These are phyloP conservation scores for Pantherophis guttatus DNA, from an alignment of 2,113 vertebrate species.

Conservation along the genomic window DNA sequence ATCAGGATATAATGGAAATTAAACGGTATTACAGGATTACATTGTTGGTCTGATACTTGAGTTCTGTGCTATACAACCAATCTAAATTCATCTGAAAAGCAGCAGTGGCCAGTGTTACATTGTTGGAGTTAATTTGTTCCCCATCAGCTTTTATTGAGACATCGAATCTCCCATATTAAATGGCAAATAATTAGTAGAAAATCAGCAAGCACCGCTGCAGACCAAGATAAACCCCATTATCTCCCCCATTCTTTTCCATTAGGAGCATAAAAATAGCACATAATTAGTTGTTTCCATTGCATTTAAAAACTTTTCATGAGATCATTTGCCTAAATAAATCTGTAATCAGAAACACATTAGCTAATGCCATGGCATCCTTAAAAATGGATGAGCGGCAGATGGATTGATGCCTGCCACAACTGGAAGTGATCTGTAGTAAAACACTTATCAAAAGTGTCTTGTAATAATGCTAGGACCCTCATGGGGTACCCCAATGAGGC, in stretches of 20 bases:
- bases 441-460: background rate
- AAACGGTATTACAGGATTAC: background rate
- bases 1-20: background rate
- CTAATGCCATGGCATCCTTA: constrained; percentile 2
- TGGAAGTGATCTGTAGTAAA: constrained; percentile 2
- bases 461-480: background rate
- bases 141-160: constrained; percentile 26
- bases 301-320: constrained; percentile 50
- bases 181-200: constrained; percentile 37
- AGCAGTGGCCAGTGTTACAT: constrained; percentile 1
- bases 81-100: constrained; percentile 32
- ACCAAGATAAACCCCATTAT: background rate
- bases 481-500: too few species aligned
- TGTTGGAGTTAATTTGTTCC: constrained; percentile 37
- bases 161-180: constrained; percentile 41
- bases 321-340: constrained; percentile 43
- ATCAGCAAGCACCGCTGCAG: background rate
- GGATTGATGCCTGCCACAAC: constrained; percentile 1
- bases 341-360: constrained; percentile 51
- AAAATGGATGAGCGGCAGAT: constrained; percentile 15
- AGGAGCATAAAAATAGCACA: constrained; percentile 28
- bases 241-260: background rate
- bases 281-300: constrained; percentile 59
- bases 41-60: background rate
- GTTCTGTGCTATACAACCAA: background rate